phyloP scores from a whole-genome alignment of 2,797 vertebrate species.

The Glossophaga mutica region DNA sequence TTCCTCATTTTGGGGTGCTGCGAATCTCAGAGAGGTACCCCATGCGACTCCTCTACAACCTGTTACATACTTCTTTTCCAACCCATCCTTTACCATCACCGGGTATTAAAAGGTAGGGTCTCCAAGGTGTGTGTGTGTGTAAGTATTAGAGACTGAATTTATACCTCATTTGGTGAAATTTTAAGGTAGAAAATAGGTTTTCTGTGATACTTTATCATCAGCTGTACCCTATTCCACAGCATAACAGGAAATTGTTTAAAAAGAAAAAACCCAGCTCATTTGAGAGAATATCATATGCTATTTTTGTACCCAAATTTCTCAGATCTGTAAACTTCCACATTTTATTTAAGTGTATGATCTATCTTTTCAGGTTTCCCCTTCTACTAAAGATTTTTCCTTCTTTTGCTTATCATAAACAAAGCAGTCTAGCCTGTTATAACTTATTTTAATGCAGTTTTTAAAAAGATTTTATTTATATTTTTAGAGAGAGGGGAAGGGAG shows the following conservation, averaged over 20 bases:
- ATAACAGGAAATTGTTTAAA: background rate
- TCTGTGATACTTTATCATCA: background rate
- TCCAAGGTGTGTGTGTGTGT: background rate
- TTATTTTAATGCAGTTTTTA: background rate
- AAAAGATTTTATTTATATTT: background rate
- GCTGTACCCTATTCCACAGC: background rate
- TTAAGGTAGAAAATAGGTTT: slow-evolving; percentile 12
- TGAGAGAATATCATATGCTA: background rate
- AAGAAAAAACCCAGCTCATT: background rate
- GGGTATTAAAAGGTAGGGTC: background rate
- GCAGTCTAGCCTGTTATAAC: background rate
- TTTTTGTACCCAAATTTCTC: background rate
- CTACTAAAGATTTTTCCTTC: background rate
- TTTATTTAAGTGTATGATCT: background rate
- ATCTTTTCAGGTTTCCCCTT: slow-evolving; percentile 19
- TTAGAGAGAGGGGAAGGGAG: background rate
- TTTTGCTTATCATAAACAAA: slow-evolving; percentile 21
- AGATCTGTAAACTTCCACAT: background rate
- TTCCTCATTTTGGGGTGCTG: background rate
- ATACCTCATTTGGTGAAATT: background rate
- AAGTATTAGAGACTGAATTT: background rate
- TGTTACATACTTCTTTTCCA: background rate
- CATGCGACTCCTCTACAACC: background rate
- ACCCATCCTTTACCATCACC: background rate
- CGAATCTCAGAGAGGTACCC: background rate